Evolutionary conservation across 2,888 invertebrate species (phyloP), one percentile per base, ranked within the genome.

Genomic region (Epinotia ramella): DNA sequence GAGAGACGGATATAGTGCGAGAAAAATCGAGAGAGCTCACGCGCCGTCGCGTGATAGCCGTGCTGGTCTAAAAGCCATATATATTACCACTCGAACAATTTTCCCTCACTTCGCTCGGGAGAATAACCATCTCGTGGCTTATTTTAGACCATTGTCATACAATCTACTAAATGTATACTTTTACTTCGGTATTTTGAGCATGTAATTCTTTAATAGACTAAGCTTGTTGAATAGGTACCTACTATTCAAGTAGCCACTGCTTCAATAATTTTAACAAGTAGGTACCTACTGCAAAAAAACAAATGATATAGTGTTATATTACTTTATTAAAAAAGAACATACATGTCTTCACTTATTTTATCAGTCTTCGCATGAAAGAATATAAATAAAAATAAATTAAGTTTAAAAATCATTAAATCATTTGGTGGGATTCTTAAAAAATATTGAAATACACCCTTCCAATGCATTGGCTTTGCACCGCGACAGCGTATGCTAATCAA

Each of bases 351-450:
- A 77, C 84, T 86, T 86, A 87, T 78, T 83, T 88, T 90, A 92
- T 93, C 93, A 93, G 93, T 93, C 92, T 92, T 91, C 83, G 79
- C 79, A 78, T 78, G 67, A 73, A 77, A 78, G 73, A 70, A 78
- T 79, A 84, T 87, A 87, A 87, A 86, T 87, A 87, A 83, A 85
- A 84, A 84, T 82, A 79, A 83, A 89, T 90, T 89, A 89, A 90
- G 87, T 89, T 78, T 76, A 83, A 77, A 79, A 81, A 81, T 82
- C 82, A 83, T 79, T 81, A 78, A 82, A 80, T 87, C 84, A 88
- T 89, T 88, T 87, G 88, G 87, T 84, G 84, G 80, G 81, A 83
- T 82, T 78, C 76, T 75, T 78, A 78, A 60, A 63, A n/a, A 44
- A 73, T 76, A 79, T 80, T 71, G 53, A 75, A 73, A 53, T 59